Evolutionary conservation across 2,797 vertebrate genomes (phyloP).

Genomic region (Ctenosaura bakeri): DNA sequence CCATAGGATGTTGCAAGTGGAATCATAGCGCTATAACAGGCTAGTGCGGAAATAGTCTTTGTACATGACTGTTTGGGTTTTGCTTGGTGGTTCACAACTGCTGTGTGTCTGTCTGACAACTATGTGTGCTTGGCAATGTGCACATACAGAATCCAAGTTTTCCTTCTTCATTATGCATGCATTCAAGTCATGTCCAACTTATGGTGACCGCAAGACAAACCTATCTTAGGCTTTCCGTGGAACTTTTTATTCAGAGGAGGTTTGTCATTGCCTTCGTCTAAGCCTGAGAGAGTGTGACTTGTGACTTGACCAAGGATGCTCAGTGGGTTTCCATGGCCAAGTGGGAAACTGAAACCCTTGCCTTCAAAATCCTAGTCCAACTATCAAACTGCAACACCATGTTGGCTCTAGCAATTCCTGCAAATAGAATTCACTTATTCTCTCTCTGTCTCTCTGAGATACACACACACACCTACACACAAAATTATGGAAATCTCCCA

Average conservation of each 20-base stretch:
- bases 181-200: too few relatives aligned
- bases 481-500: not conserved
- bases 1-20: too few relatives aligned
- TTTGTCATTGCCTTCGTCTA: too few relatives aligned
- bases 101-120: not conserved
- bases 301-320: not conserved
- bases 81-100: not conserved
- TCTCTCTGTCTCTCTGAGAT: too few relatives aligned
- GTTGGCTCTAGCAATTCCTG: not conserved
- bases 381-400: not conserved
- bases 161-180: too few relatives aligned
- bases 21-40: too few relatives aligned
- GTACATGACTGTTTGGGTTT: too few relatives aligned
- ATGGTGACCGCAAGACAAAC: too few relatives aligned
- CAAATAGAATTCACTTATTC: not conserved
- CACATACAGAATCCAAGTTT: not conserved
- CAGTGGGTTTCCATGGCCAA: not conserved
- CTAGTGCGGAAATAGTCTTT: too few relatives aligned
- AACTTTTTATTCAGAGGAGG: not conserved
- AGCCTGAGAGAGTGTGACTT: too few relatives aligned
- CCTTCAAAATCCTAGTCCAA: not conserved
- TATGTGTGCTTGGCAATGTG: not conserved
- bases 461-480: not conserved
- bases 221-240: too few relatives aligned
- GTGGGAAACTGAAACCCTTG: not conserved